Evolutionary conservation across 2,797 vertebrate genomes (phyloP), one percentile per base, ranked within the genome.

Genomic region (Ceryle rudis): DNA sequence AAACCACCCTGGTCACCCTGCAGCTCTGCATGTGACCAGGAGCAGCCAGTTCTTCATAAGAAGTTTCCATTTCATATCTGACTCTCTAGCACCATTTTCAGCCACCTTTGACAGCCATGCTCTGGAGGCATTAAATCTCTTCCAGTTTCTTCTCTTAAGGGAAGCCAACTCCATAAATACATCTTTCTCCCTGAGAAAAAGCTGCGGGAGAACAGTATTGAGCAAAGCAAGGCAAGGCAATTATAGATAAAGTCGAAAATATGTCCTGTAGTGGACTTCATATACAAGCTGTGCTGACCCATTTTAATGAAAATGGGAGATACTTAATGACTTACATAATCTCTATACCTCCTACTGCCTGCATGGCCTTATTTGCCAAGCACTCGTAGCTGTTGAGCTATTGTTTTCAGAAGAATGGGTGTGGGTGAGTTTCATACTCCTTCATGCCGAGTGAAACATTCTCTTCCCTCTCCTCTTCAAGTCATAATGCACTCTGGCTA

Each of bases 351-450:
- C 83, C 94, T 75, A 72, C 80, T 41, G 66, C 74, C 82, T 82
- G 67, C 78, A 14, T 66, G 83, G 90, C 52, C 89, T 89, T 84
- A 85, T 57, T 94, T 92, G 90, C 71, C 80, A 87, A 77, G 84
- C 29, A 80, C 41, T 90, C 11, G 1, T 69, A 89, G 78, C 71
- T 71, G 64, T 66, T 81, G 89, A 84, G 67, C 60, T 90, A 85
- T 92, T 94, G 95, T 92, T 96, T 89, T 49, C 57, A 67, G 84
- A 89, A 89, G 60, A 91, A 86, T 41, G 81, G 55, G 55, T 94
- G 88, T 75, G 86, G 78, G 11, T 84, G 66, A 96, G 73, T 89
- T 94, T 94, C 77, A 73, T 92, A 44, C 80, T 97, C 89, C 81
- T 93, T 86, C 81, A 69, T 21, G 64, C 77, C 7, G 31, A 77